Evolutionary conservation across 2,888 invertebrate genomes (phyloP).

Genomic region (Galerucella calmariensis): DNA sequence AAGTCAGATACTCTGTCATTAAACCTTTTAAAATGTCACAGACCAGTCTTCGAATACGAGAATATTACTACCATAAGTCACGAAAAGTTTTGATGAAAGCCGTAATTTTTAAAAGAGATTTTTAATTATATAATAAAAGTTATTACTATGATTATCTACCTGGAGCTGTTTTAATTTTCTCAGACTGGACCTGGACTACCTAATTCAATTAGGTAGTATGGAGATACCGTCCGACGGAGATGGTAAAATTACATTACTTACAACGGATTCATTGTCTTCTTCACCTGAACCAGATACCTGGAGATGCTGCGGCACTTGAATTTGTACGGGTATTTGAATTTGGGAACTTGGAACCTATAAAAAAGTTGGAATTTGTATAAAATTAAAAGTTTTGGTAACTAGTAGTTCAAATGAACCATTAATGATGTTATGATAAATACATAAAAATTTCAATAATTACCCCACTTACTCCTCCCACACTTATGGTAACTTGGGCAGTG

Average conservation of each 20-base stretch:
- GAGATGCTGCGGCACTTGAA: constrained; percentile 72
- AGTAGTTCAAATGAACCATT: background rate
- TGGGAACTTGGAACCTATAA: constrained; percentile 72
- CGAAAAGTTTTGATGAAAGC: background rate
- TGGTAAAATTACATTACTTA: constrained; percentile 68
- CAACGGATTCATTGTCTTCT: constrained; percentile 60
- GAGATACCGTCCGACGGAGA: constrained; percentile 58
- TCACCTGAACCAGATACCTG: constrained; percentile 57
- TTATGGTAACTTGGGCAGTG: constrained; percentile 61
- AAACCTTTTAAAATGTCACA: background rate
- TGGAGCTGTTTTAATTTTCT: background rate
- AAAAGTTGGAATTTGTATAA: too few relatives aligned
- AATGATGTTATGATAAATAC: too few relatives aligned
- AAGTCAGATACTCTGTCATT: background rate
- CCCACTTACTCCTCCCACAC: constrained; percentile 54
- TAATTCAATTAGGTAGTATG: constrained; percentile 46
- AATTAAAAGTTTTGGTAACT: too few relatives aligned
- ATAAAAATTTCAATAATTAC: background rate
- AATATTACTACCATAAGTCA: background rate
- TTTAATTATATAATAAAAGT: background rate
- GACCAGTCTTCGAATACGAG: background rate
- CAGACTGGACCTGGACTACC: constrained; percentile 1
- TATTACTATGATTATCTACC: constrained; percentile 8
- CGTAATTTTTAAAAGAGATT: background rate
- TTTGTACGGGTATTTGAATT: constrained; percentile 73